Percentiles rank a stretch among this genome's conserved stretches.
These are phyloP conservation scores for Enteromius radiatus DNA, from an alignment of 2,797 vertebrate genomes.

Conservation along the genomic window DNA sequence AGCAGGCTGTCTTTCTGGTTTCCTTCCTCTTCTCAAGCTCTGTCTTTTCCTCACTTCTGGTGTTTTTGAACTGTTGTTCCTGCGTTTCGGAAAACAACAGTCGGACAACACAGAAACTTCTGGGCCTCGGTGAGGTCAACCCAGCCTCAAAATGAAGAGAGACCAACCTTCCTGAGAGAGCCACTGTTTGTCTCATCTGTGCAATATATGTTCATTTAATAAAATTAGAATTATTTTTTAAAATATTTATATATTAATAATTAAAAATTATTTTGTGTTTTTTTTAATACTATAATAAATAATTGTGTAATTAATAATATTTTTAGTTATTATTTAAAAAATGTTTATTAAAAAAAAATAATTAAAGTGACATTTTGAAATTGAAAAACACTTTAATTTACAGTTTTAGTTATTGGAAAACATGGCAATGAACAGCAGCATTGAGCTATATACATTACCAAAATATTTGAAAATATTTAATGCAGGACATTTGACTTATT, in stretches of 20 bases:
- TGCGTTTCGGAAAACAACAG: constrained; percentile 49
- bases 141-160: neutral
- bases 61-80: constrained; percentile 29
- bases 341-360: too few relatives aligned
- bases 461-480: neutral
- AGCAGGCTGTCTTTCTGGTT: constrained; percentile 65
- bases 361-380: neutral
- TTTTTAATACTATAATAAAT: neutral
- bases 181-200: neutral
- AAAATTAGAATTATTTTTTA: neutral
- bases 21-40: constrained; percentile 60
- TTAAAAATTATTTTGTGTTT: neutral
- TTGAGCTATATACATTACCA: neutral
- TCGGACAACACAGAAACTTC: constrained; percentile 35
- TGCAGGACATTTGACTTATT: neutral
- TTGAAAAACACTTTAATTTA: neutral
- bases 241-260: neutral
- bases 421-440: neutral
- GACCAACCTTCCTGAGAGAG: neutral
- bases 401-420: neutral
- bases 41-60: constrained; percentile 36
- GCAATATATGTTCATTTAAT: neutral
- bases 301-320: neutral
- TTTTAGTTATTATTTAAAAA: too few relatives aligned
- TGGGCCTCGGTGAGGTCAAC: neutral